Evolutionary conservation across 2,797 vertebrate genomes (phyloP).

Genomic region (Pelobates cultripes): DNA sequence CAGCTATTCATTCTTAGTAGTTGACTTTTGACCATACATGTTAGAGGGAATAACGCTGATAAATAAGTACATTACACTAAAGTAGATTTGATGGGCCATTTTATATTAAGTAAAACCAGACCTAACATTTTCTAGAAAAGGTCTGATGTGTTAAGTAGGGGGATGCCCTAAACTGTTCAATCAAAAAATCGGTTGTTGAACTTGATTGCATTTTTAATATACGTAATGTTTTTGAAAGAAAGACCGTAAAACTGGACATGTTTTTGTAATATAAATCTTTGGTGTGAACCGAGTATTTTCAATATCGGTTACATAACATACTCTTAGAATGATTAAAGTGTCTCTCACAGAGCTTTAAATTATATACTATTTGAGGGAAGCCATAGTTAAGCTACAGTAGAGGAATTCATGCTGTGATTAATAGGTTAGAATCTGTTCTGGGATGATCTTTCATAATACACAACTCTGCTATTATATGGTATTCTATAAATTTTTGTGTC

Average conservation of each 20-base stretch:
- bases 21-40: constrained; percentile 62
- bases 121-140: constrained; percentile 71
- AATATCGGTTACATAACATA: constrained; percentile 65
- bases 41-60: constrained; percentile 66
- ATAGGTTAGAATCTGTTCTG: constrained; percentile 62
- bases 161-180: constrained; percentile 63
- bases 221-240: constrained; percentile 62
- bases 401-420: constrained; percentile 60
- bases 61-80: constrained; percentile 65
- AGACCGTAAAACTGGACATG: constrained; percentile 60
- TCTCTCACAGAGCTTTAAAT: constrained; percentile 63
- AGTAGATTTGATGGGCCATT: constrained; percentile 68
- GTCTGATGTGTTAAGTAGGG: constrained; percentile 65
- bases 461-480: constrained; percentile 60
- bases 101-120: constrained; percentile 69
- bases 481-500: constrained; percentile 55
- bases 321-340: constrained; percentile 66
- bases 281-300: constrained; percentile 56
- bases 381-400: constrained; percentile 63
- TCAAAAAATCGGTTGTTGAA: constrained; percentile 60
- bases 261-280: constrained; percentile 68
- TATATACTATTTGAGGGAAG: constrained; percentile 64
- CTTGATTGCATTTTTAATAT: constrained; percentile 65
- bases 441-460: constrained; percentile 63
- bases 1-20: constrained; percentile 19